Conservation (phyloP, 2,888 invertebrate species). For the Bellardia bayeri region DNA sequence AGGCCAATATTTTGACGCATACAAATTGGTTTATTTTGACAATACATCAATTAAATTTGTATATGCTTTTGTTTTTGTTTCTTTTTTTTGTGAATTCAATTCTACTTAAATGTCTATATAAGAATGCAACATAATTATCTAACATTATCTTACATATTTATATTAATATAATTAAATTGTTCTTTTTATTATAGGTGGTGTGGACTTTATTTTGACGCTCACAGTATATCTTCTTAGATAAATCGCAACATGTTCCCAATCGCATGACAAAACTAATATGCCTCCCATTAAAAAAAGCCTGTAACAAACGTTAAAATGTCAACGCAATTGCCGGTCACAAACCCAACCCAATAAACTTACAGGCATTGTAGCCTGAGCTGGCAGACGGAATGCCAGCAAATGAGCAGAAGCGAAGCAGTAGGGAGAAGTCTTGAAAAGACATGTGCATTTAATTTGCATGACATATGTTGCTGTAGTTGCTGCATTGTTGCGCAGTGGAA, state of each 20-base stretch:
- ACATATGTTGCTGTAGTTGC: conserved; percentile 77
- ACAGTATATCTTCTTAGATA: too few species aligned
- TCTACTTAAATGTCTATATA: too few species aligned
- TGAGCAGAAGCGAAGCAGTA: background rate
- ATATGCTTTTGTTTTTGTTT: too few species aligned
- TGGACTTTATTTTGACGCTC: too few species aligned
- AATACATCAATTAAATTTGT: too few species aligned
- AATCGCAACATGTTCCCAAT: background rate
- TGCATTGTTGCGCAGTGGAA: conserved; percentile 58
- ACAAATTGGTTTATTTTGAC: too few species aligned
- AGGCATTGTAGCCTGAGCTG: background rate
- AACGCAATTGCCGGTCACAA: conserved; percentile 32
- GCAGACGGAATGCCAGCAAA: background rate
- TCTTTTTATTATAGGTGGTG: too few species aligned
- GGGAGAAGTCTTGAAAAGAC: conserved; percentile 71
- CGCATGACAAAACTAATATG: background rate
- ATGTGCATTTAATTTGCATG: conserved; percentile 83
- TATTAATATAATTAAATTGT: too few species aligned
- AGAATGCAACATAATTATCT: too few species aligned
- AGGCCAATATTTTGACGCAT: too few species aligned
- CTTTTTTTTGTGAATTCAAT: too few species aligned
- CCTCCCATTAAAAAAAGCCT: conserved; percentile 46
- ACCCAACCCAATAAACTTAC: conserved; percentile 37
- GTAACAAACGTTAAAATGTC: conserved; percentile 58
- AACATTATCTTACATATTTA: too few species aligned